Conservation (phyloP, 1,140 invertebrate genomes). For the Drosophila tsacasi region DNA sequence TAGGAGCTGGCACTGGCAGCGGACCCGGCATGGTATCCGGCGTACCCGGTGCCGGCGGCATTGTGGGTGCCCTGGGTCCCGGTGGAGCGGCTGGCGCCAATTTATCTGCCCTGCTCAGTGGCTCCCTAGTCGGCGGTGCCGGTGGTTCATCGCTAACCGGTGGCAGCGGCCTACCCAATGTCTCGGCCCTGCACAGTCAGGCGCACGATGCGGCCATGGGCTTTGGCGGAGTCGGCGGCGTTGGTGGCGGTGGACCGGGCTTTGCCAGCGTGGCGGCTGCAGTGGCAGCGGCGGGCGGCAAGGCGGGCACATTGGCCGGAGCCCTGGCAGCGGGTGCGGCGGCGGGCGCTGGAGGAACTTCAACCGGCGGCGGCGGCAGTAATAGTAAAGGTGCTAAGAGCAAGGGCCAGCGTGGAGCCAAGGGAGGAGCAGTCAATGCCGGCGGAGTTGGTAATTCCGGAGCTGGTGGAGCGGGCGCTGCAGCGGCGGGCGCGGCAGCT, state of each 20-base stretch:
- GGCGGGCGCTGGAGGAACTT: slow-evolving; percentile 60
- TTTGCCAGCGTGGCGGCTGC: slow-evolving; percentile 36
- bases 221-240: slow-evolving; percentile 48
- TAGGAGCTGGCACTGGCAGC: slow-evolving; percentile 14
- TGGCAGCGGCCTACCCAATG: slow-evolving; percentile 53
- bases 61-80: slow-evolving; percentile 47
- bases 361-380: slow-evolving; percentile 41
- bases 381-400: slow-evolving; percentile 59
- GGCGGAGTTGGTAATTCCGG: slow-evolving; percentile 67
- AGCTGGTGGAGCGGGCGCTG: slow-evolving; percentile 71
- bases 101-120: slow-evolving; percentile 56
- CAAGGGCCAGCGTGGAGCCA: slow-evolving; percentile 80
- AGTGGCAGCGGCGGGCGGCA: slow-evolving; percentile 57
- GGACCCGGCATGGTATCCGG: slow-evolving; percentile 32
- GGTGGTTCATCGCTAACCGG: slow-evolving; percentile 55
- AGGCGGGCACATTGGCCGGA: slow-evolving; percentile 62
- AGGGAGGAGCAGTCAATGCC: slow-evolving; percentile 52
- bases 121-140: slow-evolving; percentile 63
- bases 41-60: slow-evolving; percentile 43
- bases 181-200: slow-evolving; percentile 45
- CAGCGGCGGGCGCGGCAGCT: slow-evolving; percentile 28
- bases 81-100: slow-evolving; percentile 50
- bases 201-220: slow-evolving; percentile 67
- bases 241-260: slow-evolving; percentile 29
- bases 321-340: slow-evolving; percentile 67